phyloP scores from a whole-genome alignment of 2,113 vertebrate genomes.

The Salminus brasiliensis region DNA sequence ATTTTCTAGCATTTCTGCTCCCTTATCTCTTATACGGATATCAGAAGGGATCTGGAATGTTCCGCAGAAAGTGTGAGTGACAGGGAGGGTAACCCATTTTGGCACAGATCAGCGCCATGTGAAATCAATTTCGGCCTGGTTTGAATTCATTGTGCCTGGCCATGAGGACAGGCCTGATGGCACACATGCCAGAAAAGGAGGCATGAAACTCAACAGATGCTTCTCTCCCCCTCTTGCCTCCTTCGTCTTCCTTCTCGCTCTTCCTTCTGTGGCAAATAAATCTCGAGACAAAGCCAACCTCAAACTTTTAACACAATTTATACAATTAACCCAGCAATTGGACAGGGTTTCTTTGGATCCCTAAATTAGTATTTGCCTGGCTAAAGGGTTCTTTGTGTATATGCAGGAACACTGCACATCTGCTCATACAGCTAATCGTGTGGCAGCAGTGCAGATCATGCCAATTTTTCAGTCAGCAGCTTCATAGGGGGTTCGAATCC shows the following conservation, averaged over 20 bases:
- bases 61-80: constrained; percentile 67
- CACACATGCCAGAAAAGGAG: constrained; percentile 57
- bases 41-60: constrained; percentile 36
- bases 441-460: too few species aligned
- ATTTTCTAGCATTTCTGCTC: neutral
- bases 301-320: too few species aligned
- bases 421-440: too few species aligned
- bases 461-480: too few species aligned
- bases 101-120: constrained; percentile 54
- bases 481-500: too few species aligned
- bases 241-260: constrained; percentile 10
- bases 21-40: constrained; percentile 22
- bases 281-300: too few species aligned
- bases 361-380: too few species aligned
- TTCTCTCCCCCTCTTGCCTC: constrained; percentile 47
- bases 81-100: constrained; percentile 49
- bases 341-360: too few species aligned
- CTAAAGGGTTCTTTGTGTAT: too few species aligned
- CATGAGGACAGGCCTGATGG: constrained; percentile 44
- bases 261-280: too few species aligned
- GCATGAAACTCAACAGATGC: constrained; percentile 73
- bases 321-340: too few species aligned
- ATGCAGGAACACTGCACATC: too few species aligned
- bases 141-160: constrained; percentile 58
- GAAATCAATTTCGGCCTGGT: constrained; percentile 73